Evolutionary conservation across 2,113 vertebrate genomes (phyloP).

Genomic region (Macquaria ambigua): DNA sequence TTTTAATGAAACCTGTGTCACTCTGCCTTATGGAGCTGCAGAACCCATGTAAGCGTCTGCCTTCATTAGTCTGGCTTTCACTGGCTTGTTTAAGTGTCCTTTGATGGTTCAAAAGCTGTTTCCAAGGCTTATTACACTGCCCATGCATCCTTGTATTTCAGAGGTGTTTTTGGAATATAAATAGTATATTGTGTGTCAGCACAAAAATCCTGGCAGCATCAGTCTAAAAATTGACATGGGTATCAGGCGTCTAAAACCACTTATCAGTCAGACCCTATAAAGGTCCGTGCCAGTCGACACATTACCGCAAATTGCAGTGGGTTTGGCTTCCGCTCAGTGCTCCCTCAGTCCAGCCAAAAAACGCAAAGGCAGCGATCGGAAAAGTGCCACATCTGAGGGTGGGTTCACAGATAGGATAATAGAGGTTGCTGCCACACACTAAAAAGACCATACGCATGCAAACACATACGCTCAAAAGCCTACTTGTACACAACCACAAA

Average conservation of each 20-base stretch:
- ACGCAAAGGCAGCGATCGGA: neutral
- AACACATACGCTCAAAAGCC: constrained; percentile 16
- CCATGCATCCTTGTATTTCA: constrained; percentile 15
- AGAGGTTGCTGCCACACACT: constrained; percentile 24
- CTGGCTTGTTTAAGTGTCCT: constrained; percentile 44
- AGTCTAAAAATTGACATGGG: constrained; percentile 40
- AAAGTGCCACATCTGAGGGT: constrained; percentile 34
- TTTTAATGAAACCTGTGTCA: constrained; percentile 51
- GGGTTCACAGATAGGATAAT: constrained; percentile 35
- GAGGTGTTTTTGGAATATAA: neutral
- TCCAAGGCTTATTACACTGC: neutral
- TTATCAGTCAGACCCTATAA: constrained; percentile 22
- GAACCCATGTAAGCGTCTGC: constrained; percentile 33
- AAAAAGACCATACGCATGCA: constrained; percentile 25
- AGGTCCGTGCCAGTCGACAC: constrained; percentile 42
- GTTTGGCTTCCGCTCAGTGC: constrained; percentile 30
- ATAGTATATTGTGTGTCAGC: constrained; percentile 3
- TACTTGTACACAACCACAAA: constrained; percentile 32
- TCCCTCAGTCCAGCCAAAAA: constrained; percentile 24
- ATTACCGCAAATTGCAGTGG: constrained; percentile 44
- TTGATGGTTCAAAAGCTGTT: constrained; percentile 42
- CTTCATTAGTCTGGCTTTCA: constrained; percentile 53
- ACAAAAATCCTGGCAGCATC: constrained; percentile 14
- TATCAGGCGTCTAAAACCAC: constrained; percentile 49
- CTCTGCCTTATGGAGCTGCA: constrained; percentile 41